Percentiles rank a stretch among this genome's conserved stretches.
Evolutionary conservation across 2,797 vertebrate species (phyloP).

Genomic region (Valencia hispanica): DNA sequence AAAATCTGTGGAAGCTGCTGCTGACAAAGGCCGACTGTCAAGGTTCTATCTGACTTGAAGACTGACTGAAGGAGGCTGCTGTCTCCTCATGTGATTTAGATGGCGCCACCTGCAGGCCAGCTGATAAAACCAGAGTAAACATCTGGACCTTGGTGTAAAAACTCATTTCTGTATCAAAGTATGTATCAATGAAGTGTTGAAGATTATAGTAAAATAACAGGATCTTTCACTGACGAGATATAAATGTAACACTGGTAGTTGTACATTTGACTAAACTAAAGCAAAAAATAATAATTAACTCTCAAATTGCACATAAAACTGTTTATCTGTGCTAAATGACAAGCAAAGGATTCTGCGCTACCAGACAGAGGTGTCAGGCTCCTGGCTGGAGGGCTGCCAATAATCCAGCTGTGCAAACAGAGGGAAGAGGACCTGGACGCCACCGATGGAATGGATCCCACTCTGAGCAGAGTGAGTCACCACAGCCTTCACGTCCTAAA

Average conservation of each 20-base stretch:
- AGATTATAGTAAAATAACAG: too few relatives aligned
- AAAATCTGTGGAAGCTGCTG: constrained; percentile 64
- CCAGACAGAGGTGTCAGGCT: constrained; percentile 94
- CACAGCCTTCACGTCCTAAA: constrained; percentile 96
- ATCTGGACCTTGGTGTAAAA: neutral
- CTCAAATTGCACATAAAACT: neutral
- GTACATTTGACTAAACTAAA: neutral
- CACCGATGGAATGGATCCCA: constrained; percentile 97
- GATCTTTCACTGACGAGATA: too few relatives aligned
- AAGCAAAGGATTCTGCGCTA: constrained; percentile 61
- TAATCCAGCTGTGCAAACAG: constrained; percentile 97
- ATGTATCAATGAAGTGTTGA: too few relatives aligned
- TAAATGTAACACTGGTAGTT: neutral
- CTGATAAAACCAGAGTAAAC: constrained; percentile 7
- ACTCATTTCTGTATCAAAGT: too few relatives aligned
- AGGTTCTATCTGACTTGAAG: constrained; percentile 60
- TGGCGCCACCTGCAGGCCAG: constrained; percentile 55
- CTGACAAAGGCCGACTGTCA: constrained; percentile 68
- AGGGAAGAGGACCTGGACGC: constrained; percentile 97
- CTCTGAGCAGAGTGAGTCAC: constrained; percentile 97
- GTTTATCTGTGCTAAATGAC: neutral
- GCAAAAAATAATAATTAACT: neutral
- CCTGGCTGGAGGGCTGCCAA: constrained; percentile 88
- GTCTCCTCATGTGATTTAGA: constrained; percentile 54
- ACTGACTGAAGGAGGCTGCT: constrained; percentile 71